Evolutionary conservation across 2,113 vertebrate species (phyloP).

Genomic region (Heliornis fulica): DNA sequence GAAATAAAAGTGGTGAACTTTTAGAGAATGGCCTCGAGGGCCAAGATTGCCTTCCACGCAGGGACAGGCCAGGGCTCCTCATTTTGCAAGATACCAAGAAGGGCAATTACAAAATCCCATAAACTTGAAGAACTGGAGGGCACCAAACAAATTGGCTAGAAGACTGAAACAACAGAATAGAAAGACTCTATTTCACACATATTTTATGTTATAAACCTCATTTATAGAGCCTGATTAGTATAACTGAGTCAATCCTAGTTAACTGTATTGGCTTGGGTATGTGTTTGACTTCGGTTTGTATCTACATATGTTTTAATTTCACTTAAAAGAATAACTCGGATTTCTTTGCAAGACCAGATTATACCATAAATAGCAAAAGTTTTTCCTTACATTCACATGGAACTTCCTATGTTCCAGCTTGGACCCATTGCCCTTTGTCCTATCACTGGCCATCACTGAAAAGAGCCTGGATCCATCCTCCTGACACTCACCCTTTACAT

Average conservation of each 20-base stretch:
- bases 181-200: not conserved
- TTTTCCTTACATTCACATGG: no score
- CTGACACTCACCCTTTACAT: no score
- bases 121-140: not conserved
- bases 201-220: not conserved
- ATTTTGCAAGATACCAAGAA: not conserved
- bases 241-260: not conserved
- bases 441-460: no score
- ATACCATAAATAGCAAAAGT: not conserved
- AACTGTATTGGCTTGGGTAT: not conserved
- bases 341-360: not conserved
- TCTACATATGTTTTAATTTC: not conserved
- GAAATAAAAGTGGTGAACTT: not conserved
- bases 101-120: not conserved
- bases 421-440: no score
- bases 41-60: not conserved
- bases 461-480: no score
- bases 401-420: no score
- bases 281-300: accelerated
- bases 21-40: not conserved
- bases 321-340: not conserved
- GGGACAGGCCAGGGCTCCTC: not conserved
- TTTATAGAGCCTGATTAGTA: not conserved
- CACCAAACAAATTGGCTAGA: not conserved
- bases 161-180: not conserved